These are phyloP conservation scores for Piscicola geometra DNA, from an alignment of 2,888 invertebrate species.

Conservation along the genomic window DNA sequence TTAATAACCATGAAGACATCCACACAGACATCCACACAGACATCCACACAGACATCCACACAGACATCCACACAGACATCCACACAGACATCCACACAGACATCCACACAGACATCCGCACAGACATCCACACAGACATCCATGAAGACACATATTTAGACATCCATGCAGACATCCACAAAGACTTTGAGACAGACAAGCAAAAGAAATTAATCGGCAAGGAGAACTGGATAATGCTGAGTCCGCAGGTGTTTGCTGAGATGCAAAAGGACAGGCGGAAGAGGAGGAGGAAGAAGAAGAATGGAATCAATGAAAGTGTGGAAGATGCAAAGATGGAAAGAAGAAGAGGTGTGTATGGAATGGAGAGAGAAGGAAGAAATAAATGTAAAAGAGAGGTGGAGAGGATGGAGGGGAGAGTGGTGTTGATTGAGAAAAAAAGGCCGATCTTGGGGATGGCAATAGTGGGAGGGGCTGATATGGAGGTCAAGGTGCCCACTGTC, in stretches of 20 bases:
- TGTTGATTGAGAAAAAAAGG: slow-evolving; percentile 64
- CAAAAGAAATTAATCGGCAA: slow-evolving; percentile 3
- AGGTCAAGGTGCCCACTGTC: slow-evolving; percentile 86
- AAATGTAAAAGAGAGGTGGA: not conserved
- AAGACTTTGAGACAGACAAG: not conserved
- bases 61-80: too few relatives aligned
- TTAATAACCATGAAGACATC: too few relatives aligned
- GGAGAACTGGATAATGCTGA: slow-evolving; percentile 32
- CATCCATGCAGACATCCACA: too few relatives aligned
- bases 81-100: not conserved
- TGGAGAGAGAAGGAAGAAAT: not conserved
- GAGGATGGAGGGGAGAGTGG: not conserved
- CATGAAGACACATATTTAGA: too few relatives aligned
- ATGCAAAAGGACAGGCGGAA: slow-evolving; percentile 1
- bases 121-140: not conserved
- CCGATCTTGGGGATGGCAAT: slow-evolving; percentile 92
- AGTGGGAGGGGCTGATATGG: slow-evolving; percentile 92
- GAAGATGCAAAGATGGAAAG: not conserved
- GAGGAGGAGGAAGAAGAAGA: too few relatives aligned
- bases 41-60: not conserved
- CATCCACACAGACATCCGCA: not conserved
- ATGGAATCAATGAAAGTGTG: not conserved
- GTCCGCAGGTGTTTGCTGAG: slow-evolving; percentile 23
- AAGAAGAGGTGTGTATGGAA: not conserved
- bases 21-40: not conserved